Evolutionary conservation across 2,113 vertebrate genomes (phyloP), one percentile per base, ranked within the genome.

Genomic region (Daubentonia madagascariensis): DNA sequence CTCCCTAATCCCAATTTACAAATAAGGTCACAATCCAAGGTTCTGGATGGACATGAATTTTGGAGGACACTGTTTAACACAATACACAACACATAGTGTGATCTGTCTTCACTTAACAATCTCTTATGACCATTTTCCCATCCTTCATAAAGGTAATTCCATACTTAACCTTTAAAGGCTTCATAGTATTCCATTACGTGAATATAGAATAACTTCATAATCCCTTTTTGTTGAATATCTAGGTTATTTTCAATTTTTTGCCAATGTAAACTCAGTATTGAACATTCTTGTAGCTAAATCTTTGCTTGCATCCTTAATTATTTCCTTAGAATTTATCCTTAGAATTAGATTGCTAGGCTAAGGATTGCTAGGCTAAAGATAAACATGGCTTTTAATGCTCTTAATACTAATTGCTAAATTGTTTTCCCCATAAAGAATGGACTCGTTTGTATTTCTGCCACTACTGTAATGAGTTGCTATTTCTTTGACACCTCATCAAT

Each of bases 281-380:
- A 85, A 79, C n/a, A 84, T 72, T 37, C 37, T 86, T 88, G n/a
- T 65, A 59, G 54, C 35, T 80, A 80, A 89, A 43, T 94, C 68
- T 89, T 86, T 72, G 68, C 20, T 88, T 79, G 22, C 35, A 50
- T 89, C 5, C 7, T 79, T 87, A 83, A 65, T 88, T 91, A 78
- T 96, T 96, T 97, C 67, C 37, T 79, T 91, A 83, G 45, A 35
- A 79, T 84, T 79, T 70, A 85, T 73, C 89, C 45, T 35, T 94
- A 57, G 54, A 88, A 89, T 94, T 88, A 63, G 54, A 79, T 95
- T 92, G 40, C 54, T 48, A 40, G 20, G 18, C 20, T 89, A n/a
- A 78, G 73, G 68, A 85, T 75, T 76, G 25, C 78, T 72, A 12
- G 22, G 63, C 78, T 88, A 88, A 70, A 89, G 78, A 83, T 92